Evolutionary conservation across 2,797 vertebrate species (phyloP).

Genomic region (Propithecus perrieri): DNA sequence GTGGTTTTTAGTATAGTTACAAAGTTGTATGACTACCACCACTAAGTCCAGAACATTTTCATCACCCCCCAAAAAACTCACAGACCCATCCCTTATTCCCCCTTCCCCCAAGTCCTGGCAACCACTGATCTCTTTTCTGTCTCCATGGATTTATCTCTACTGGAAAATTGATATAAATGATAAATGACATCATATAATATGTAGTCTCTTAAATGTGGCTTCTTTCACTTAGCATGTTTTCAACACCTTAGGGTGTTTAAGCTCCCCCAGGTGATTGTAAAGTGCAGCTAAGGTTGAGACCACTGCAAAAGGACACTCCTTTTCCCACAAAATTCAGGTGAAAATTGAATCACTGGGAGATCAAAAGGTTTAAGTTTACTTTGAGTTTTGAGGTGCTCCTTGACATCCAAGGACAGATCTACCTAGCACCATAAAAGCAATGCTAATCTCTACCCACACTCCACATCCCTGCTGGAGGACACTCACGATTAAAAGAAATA

Average conservation of each 20-base stretch:
- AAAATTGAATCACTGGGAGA: background rate
- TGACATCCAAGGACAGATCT: background rate
- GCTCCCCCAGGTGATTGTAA: background rate
- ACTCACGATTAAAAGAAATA: conserved; percentile 47
- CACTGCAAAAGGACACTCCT: background rate
- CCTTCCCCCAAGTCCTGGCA: background rate
- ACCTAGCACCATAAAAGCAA: background rate
- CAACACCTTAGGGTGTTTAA: background rate
- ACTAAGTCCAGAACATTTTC: background rate
- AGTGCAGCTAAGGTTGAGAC: background rate
- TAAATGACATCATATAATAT: background rate
- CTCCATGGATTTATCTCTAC: background rate
- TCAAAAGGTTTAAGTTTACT: background rate
- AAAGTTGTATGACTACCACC: background rate
- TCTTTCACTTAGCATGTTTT: background rate
- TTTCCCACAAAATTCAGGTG: background rate
- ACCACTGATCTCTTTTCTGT: background rate
- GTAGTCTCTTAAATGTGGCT: background rate
- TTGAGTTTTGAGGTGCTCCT: background rate
- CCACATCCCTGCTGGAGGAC: background rate
- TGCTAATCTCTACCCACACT: background rate
- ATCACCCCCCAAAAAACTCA: background rate
- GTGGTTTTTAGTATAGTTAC: background rate
- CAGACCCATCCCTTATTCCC: background rate
- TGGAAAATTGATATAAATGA: background rate